Base-by-base conservation (phyloP, 1,140 invertebrate species). In the Drosophila dunni region DNA sequence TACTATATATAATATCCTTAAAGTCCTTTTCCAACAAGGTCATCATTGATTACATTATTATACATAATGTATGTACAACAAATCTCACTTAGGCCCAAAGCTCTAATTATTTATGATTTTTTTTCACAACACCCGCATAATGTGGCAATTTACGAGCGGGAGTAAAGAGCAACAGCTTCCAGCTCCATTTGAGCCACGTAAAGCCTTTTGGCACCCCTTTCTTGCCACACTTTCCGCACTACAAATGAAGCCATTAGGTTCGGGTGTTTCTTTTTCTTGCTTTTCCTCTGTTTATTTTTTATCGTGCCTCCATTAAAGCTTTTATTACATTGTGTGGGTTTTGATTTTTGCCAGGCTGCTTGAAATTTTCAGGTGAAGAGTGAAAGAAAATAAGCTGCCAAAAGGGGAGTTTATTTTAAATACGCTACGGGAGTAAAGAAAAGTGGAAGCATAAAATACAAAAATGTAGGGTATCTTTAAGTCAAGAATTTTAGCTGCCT, bases 221-320 rank as follows among this genome's bases (percentile, higher is more conserved):
- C 44, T 36, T 17, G 8, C 34, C 20, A 53, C 42, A 34, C 57
- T 65, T 51, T 38, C 15, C 38, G 7, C 38, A 50, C 71, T 68
- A 67, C 51, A 76, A 85, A 85, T 88, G 63, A 82, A 82, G 83
- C 83, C 79, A 82, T 88, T 86, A 88, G 66, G 64, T 42, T n/a
- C 3, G 50, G 50, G 40, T 40, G 57, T 11, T 40, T 57, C 11
- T 48, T 65, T 84, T 36, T 44, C 51, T 67, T 62, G 40, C 56
- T 36, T 48, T 20, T 57, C 62, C 46, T 44, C 38, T 38, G 45
- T 34, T 65, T 29, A 29, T 57, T 62, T 29, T 38, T 13, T 50
- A 15, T 20, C 15, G 53, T 56, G 53, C 29, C 15, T 29, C 64
- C 40, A 38, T 53, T 76, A 63, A 63, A 56, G 50, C 69, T 81